Percentiles rank a stretch among this genome's conserved stretches.
phyloP scores from a whole-genome alignment of 1,140 invertebrate genomes.

The Eciton burchellii region DNA sequence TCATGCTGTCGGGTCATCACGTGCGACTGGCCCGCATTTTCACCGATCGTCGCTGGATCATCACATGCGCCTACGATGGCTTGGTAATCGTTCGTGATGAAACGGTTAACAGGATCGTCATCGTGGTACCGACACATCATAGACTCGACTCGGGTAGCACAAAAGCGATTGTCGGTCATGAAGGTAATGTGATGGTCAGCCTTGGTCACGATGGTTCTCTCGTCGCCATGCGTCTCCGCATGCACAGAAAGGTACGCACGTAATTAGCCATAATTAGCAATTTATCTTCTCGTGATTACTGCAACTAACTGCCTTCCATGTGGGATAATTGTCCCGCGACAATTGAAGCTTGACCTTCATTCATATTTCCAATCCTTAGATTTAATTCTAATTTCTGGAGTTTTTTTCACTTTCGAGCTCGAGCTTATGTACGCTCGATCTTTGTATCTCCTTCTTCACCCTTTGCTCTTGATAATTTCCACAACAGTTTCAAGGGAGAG shows the following conservation, averaged over 20 bases:
- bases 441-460: neutral
- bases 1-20: slow-evolving; percentile 67
- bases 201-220: slow-evolving; percentile 79
- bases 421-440: neutral
- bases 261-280: too few species aligned
- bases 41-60: slow-evolving; percentile 74
- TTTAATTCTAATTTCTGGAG: too few species aligned
- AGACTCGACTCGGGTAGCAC: slow-evolving; percentile 72
- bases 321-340: neutral
- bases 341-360: too few species aligned
- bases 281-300: too few species aligned
- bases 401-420: neutral
- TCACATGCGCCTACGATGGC: slow-evolving; percentile 75
- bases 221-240: slow-evolving; percentile 51
- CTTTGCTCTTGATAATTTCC: neutral
- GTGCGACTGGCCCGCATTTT: slow-evolving; percentile 71
- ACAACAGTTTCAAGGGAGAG: too few species aligned
- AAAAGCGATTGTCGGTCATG: slow-evolving; percentile 72
- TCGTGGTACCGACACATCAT: slow-evolving; percentile 75
- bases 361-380: too few species aligned
- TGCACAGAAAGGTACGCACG: slow-evolving; percentile 32
- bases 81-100: slow-evolving; percentile 69
- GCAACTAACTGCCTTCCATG: too few species aligned
- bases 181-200: slow-evolving; percentile 69
- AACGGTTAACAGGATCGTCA: neutral